Percentiles rank a stretch among this genome's conserved stretches.
Evolutionary conservation across 2,888 invertebrate genomes (phyloP).

Genomic region (Lasioglossum calceatum): DNA sequence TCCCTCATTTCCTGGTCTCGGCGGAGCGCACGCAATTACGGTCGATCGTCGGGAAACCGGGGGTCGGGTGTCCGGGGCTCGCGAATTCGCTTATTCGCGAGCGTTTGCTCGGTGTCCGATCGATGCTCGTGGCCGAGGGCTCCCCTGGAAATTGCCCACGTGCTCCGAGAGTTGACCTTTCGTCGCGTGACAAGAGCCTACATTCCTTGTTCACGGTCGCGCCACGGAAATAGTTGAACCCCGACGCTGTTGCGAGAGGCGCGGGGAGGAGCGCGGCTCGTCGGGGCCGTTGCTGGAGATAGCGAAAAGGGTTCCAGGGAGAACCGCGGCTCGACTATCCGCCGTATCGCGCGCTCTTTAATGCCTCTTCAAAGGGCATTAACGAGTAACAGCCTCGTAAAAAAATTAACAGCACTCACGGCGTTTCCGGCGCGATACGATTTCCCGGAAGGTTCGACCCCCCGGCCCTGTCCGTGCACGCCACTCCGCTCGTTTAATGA

Average conservation of each 20-base stretch:
- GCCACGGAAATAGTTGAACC: conserved; percentile 41
- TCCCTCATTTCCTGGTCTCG: conserved; percentile 1
- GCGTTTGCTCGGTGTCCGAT: not conserved
- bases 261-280: not conserved
- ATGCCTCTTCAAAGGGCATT: conserved; percentile 48
- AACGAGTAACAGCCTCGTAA: conserved; percentile 55
- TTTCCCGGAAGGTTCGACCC: conserved; percentile 16
- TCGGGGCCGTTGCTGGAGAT: conserved; percentile 12
- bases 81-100: not conserved
- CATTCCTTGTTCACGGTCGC: conserved; percentile 62
- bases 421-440: conserved; percentile 45
- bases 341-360: conserved; percentile 47
- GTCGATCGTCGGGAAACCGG: not conserved
- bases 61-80: not conserved
- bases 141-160: conserved; percentile 51
- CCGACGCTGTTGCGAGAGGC: not conserved
- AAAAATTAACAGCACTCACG: conserved; percentile 54
- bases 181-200: conserved; percentile 58
- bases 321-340: conserved; percentile 7
- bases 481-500: not conserved
- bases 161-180: conserved; percentile 57
- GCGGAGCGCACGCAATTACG: not conserved
- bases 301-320: conserved; percentile 10
- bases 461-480: not conserved
- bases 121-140: not conserved